phyloP scores from a whole-genome alignment of 2,113 vertebrate genomes.

The Crocuta crocuta region DNA sequence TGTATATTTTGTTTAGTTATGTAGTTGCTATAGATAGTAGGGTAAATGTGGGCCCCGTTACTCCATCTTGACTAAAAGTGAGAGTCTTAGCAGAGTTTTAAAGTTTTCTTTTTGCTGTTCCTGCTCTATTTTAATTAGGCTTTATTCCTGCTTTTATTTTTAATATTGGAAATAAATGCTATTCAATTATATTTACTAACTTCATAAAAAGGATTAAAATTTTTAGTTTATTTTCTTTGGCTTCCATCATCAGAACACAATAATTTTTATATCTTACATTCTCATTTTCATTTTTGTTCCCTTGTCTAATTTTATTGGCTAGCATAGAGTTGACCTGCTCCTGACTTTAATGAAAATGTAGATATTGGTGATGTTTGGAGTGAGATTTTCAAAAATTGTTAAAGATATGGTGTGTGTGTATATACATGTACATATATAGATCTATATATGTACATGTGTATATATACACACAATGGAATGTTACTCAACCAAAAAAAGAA shows the following conservation, averaged over 20 bases:
- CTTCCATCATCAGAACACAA: not conserved
- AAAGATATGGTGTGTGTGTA: not conserved
- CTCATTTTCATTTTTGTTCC: not conserved
- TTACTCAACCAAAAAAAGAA: not conserved
- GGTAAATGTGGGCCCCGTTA: not conserved
- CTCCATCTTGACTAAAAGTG: not conserved
- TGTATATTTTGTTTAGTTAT: not conserved
- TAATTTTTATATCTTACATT: not conserved
- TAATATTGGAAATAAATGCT: not conserved
- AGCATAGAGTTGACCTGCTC: not conserved
- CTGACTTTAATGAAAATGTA: not conserved
- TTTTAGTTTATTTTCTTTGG: not conserved
- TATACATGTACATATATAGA: no score
- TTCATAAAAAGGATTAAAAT: not conserved
- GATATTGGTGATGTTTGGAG: not conserved
- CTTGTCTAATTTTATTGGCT: not conserved
- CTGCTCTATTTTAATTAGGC: not conserved
- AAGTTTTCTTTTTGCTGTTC: not conserved
- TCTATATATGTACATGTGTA: no score
- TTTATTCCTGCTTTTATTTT: not conserved
- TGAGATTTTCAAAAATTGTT: not conserved
- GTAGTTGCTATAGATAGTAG: not conserved
- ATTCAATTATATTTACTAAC: not conserved
- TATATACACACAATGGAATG: not conserved
- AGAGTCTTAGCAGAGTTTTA: not conserved